Evolutionary conservation across 2,113 vertebrate species (phyloP).

Genomic region (Xiphophorus couchianus): DNA sequence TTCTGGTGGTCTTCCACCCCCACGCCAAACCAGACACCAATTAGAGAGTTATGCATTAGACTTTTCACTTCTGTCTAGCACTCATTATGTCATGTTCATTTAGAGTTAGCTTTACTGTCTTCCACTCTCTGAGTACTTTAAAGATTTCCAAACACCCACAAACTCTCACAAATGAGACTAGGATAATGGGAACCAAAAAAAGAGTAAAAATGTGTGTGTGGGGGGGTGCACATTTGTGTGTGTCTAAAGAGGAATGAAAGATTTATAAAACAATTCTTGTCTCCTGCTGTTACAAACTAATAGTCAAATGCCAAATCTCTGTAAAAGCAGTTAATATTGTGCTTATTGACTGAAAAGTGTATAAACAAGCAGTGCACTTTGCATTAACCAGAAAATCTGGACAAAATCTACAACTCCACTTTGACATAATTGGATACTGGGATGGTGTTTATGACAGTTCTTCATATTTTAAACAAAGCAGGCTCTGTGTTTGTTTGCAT

Average conservation of each 20-base stretch:
- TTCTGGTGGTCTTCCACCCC: conserved; percentile 80
- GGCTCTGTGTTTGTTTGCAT: too few species aligned
- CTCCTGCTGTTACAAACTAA: neutral
- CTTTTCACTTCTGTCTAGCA: conserved; percentile 69
- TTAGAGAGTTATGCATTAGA: conserved; percentile 79
- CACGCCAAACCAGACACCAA: conserved; percentile 81
- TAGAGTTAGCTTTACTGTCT: conserved; percentile 50
- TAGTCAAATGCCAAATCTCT: neutral
- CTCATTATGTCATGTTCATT: conserved; percentile 68
- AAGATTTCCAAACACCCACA: conserved; percentile 39
- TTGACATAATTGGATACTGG: too few species aligned
- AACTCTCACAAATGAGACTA: conserved; percentile 13
- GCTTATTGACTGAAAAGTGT: neutral
- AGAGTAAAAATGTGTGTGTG: neutral
- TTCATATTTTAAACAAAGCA: too few species aligned
- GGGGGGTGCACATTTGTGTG: too few species aligned
- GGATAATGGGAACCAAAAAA: neutral
- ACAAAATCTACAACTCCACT: too few species aligned
- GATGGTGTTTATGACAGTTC: too few species aligned
- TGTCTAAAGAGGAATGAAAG: neutral
- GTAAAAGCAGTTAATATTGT: neutral
- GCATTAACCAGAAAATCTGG: too few species aligned
- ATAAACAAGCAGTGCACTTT: too few species aligned
- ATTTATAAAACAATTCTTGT: neutral
- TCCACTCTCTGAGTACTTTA: conserved; percentile 26